phyloP scores from a whole-genome alignment of 1,140 invertebrate species.

The Drosophila persimilis region DNA sequence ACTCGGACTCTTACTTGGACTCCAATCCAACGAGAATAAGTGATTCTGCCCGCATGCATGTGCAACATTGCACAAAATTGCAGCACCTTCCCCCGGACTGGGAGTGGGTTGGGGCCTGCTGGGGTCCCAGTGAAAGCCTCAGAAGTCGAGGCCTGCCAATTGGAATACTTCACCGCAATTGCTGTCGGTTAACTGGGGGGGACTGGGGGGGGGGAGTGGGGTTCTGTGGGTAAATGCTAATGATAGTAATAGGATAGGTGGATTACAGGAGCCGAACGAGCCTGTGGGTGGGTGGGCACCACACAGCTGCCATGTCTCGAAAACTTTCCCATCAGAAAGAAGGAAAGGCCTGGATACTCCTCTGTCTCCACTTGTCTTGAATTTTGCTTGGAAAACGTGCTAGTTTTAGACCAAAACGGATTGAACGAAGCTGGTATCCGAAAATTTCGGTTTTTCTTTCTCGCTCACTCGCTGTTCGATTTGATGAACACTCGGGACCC shows the following conservation, averaged over 20 bases:
- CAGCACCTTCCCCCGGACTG: not conserved
- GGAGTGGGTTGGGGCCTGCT: not conserved
- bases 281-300: too few relatives aligned
- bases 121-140: constrained; percentile 24
- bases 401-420: too few relatives aligned
- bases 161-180: constrained; percentile 29
- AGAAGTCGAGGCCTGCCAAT: not conserved
- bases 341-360: too few relatives aligned
- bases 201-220: constrained; percentile 26
- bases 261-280: not conserved
- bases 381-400: too few relatives aligned
- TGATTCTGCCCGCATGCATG: constrained; percentile 33
- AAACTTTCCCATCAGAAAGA: too few relatives aligned
- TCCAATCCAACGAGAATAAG: constrained; percentile 8
- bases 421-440: too few relatives aligned
- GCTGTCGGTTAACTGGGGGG: constrained; percentile 24
- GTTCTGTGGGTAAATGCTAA: constrained; percentile 39
- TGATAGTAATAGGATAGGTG: constrained; percentile 15
- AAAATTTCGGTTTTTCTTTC: too few relatives aligned
- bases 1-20: not conserved
- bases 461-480: too few relatives aligned
- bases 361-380: too few relatives aligned
- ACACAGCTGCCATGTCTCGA: too few relatives aligned
- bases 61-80: constrained; percentile 17
- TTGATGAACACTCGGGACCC: too few relatives aligned